Evolutionary conservation across 2,797 vertebrate species (phyloP), one percentile per base, ranked within the genome.

Genomic region (Coregonus suidteri): DNA sequence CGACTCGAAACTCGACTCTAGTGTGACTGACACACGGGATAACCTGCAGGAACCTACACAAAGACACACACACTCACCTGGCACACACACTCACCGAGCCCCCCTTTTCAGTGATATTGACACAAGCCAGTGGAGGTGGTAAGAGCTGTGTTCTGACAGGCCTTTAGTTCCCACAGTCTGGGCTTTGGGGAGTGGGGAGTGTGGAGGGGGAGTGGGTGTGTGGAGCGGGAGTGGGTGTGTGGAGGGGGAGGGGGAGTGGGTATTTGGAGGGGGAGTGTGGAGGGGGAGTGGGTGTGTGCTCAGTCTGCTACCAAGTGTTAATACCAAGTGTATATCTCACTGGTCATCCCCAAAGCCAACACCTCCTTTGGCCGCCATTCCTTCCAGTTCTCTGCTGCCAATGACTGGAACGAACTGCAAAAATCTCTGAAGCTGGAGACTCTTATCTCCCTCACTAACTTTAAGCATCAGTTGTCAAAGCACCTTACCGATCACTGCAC

Each of bases 1-100:
- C 69, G 64, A 89, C 91, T 84, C 90, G 88, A 93, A 94, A 95
- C 93, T 88, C 84, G 88, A 84, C 88, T 78, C 84, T 78, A 75
- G 84, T 88, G 83, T 91, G 81, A 83, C 88, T 86, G 87, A 87
- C 88, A 84, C 76, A 1, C 25, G 74, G 79, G 89, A 91, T 90
- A 89, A 81, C 77, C 81, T 76, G 85, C 88, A 87, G 84, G 88
- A 62, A 82, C 15, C 82, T 77, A 81, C 76, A 78, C 77, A 71
- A 73, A 77, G 75, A 59, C 79, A 35, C 83, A 85, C 1, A 41
- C 37, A 6, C 1, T 6, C 41, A 52, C 83, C 37, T 6, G 37
- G 37, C 37, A 41, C 47, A 82, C 83, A 79, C 81, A 34, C 54
- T 2, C 69, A 77, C 25, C 20, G n/a, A 18, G 30, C 68, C 20